Base-by-base conservation (phyloP, 2,888 invertebrate genomes). In the Lithophane ornitopus region DNA sequence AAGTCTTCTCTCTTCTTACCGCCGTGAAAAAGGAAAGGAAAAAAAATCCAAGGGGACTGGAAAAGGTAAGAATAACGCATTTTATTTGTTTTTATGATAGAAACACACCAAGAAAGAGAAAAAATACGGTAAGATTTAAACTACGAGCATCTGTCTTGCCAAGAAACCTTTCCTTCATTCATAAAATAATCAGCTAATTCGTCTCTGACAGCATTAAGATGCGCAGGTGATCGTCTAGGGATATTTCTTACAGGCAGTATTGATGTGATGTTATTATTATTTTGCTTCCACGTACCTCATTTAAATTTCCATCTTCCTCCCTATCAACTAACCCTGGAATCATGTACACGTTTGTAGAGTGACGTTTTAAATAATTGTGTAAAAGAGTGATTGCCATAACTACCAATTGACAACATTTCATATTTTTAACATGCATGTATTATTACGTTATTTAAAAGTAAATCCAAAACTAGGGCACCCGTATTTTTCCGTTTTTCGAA, bases 91-190 rank as follows among this genome's bases (percentile, higher is more conserved):
- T 49, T 52, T 52, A 66, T 52, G 76, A 84, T 62, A 65, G 82
- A n/a, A 84, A 84, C 81, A 80, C 52, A 78, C 83, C 76, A 61
- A 80, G 71, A 76, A 59, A 80, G 71, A 76, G 82, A 82, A 77
- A 56, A 54, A 74, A 78, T 54, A 72, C 74, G 71, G 81, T 81
- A 78, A 69, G 81, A 54, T n/a, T 54, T 59, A 70, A 66, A 70
- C 63, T 82, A 82, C 66, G 77, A 82, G 69, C 72, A 80, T 82
- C 76, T 82, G 78, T 82, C 80, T 77, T 80, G 82, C 80, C 82
- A 82, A 82, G 70, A 66, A 80, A 82, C 76, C 80, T 80, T 81
- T 65, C 84, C 84, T 73, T 82, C 79, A 63, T 81, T 84, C 81
- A 66, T 81, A 84, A 84, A 81, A 81, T 84, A 81, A 76, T 83